Conservation (phyloP, 2,888 invertebrate genomes). For the Hofmannophila pseudospretella region DNA sequence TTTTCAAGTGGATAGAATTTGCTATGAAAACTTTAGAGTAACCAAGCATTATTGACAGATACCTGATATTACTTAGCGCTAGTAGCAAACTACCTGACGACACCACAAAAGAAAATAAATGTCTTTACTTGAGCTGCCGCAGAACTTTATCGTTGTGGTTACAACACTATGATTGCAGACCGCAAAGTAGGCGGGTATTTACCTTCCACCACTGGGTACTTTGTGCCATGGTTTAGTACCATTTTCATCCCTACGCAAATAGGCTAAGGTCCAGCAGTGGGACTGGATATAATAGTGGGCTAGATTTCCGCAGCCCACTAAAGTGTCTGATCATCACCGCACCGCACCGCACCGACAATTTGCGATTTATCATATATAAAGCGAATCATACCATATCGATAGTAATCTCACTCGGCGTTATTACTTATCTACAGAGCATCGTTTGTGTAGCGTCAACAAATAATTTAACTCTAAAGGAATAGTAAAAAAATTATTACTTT, state of each 20-base stretch:
- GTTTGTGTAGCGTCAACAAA: constrained; percentile 45
- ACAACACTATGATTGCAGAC: constrained; percentile 34
- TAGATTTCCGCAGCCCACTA: constrained; percentile 29
- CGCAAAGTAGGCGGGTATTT: constrained; percentile 25
- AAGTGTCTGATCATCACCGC: constrained; percentile 51
- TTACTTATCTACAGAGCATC: constrained; percentile 38
- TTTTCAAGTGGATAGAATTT: too few relatives aligned
- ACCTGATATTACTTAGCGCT: not conserved
- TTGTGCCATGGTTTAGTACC: constrained; percentile 20
- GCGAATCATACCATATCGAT: constrained; percentile 53
- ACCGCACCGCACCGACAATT: constrained; percentile 64
- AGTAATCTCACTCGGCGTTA: constrained; percentile 60
- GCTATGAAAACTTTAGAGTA: too few relatives aligned
- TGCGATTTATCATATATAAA: constrained; percentile 66
- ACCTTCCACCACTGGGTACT: constrained; percentile 17
- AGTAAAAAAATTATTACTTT: too few relatives aligned
- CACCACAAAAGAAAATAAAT: constrained; percentile 6
- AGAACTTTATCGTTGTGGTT: constrained; percentile 24
- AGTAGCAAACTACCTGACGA: not conserved
- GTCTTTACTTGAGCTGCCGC: constrained; percentile 5
- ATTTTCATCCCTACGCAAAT: constrained; percentile 26
- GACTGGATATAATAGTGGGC: constrained; percentile 22
- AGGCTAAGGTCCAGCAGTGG: constrained; percentile 28
- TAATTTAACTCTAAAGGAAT: too few relatives aligned
- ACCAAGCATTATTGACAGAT: not conserved